These are phyloP conservation scores for Seira musarum DNA, from an alignment of 2,888 invertebrate species.

Conservation along the genomic window DNA sequence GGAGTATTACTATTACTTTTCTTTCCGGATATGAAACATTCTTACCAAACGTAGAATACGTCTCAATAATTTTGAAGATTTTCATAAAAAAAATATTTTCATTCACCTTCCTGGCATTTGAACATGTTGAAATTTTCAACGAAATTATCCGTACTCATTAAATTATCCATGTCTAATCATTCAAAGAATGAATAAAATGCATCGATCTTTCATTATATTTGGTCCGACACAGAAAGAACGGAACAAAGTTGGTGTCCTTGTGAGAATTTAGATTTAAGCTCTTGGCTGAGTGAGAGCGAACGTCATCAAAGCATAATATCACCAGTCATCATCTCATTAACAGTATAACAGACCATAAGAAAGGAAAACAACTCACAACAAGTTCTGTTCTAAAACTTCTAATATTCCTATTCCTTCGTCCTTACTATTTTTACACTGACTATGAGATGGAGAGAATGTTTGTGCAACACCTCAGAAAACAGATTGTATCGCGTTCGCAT, in stretches of 20 bases:
- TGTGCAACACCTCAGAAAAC: slow-evolving; percentile 15
- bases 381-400: background rate
- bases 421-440: background rate
- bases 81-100: no score
- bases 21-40: no score
- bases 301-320: background rate
- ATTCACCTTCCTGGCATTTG: slow-evolving; percentile 3
- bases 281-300: background rate
- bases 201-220: background rate
- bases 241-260: slow-evolving; percentile 54
- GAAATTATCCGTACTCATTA: no score
- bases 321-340: slow-evolving; percentile 18
- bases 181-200: background rate
- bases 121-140: background rate
- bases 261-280: slow-evolving; percentile 14
- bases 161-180: no score
- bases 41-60: no score
- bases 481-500: slow-evolving; percentile 5
- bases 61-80: no score
- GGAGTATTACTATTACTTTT: no score
- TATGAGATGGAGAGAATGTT: background rate
- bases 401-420: background rate
- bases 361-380: no score
- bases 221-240: slow-evolving; percentile 27
- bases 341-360: slow-evolving; percentile 11